Percentiles rank a stretch among this genome's conserved stretches.
Conservation (phyloP, 2,888 invertebrate species). For the Dasysyrphus tricinctus region DNA sequence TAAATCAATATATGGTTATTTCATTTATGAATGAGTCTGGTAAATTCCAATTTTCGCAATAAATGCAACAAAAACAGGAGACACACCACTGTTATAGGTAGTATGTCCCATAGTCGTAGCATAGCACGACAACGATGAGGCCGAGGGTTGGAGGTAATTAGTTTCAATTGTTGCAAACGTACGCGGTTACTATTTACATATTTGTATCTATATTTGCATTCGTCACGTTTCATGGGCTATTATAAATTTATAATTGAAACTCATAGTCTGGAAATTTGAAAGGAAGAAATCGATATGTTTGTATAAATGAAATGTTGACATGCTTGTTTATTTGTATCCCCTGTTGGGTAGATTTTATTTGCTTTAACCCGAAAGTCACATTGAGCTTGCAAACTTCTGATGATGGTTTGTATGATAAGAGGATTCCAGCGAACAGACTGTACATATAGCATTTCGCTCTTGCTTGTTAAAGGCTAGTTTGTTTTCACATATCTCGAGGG, state of each 20-base stretch:
- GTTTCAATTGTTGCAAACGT: slow-evolving; percentile 59
- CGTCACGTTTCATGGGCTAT: slow-evolving; percentile 46
- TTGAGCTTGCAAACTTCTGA: slow-evolving; percentile 17
- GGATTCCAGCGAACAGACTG: background rate
- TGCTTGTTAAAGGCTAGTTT: no score
- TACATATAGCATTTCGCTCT: no score
- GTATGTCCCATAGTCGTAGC: background rate
- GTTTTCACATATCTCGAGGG: no score
- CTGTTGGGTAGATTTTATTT: slow-evolving; percentile 5
- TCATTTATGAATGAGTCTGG: slow-evolving; percentile 45
- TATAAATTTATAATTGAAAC: slow-evolving; percentile 60
- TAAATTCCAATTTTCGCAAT: slow-evolving; percentile 36
- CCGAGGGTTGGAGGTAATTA: slow-evolving; percentile 54
- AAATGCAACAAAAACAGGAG: slow-evolving; percentile 6
- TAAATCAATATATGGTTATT: slow-evolving; percentile 44
- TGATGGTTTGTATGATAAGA: background rate
- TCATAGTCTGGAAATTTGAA: slow-evolving; percentile 52
- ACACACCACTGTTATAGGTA: background rate
- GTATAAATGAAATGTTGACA: slow-evolving; percentile 19
- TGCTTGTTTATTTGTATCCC: slow-evolving; percentile 24
- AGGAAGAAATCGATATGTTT: slow-evolving; percentile 60
- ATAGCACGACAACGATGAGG: background rate
- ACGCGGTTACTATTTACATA: slow-evolving; percentile 54
- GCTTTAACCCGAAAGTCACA: slow-evolving; percentile 30
- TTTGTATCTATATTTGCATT: slow-evolving; percentile 34